These are phyloP conservation scores for Phataginus tricuspis DNA, from an alignment of 2,797 vertebrate genomes.

Conservation along the genomic window DNA sequence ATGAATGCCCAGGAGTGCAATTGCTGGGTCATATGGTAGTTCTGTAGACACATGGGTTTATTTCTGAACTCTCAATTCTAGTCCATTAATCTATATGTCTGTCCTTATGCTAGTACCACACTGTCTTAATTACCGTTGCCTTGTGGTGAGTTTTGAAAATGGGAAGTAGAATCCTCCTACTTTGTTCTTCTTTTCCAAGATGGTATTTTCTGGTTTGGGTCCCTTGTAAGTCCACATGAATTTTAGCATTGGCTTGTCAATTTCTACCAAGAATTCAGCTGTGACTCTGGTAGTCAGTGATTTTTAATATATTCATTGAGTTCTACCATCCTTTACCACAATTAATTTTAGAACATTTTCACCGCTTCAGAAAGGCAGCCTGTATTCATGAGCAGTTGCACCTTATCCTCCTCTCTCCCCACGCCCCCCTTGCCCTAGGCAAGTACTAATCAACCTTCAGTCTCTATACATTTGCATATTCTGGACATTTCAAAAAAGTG, in stretches of 20 bases:
- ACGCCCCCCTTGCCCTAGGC: not conserved
- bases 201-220: not conserved
- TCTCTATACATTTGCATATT: not conserved
- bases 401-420: not conserved
- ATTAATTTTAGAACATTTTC: not conserved
- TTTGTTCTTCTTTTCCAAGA: not conserved
- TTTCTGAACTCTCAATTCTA: not conserved
- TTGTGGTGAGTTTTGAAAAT: constrained; percentile 3
- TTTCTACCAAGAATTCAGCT: not conserved
- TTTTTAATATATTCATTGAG: constrained; percentile 3
- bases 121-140: not conserved
- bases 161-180: not conserved
- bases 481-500: not conserved
- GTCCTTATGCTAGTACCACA: not conserved
- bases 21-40: not conserved
- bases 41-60: not conserved
- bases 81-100: not conserved
- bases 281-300: not conserved
- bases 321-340: not conserved
- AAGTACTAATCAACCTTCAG: not conserved
- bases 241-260: not conserved
- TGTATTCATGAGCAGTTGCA: not conserved
- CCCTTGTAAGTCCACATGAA: not conserved
- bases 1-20: not conserved
- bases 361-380: not conserved